Evolutionary conservation across 1,140 invertebrate genomes (phyloP), one percentile per base, ranked within the genome.

Genomic region (Solenopsis fugax): DNA sequence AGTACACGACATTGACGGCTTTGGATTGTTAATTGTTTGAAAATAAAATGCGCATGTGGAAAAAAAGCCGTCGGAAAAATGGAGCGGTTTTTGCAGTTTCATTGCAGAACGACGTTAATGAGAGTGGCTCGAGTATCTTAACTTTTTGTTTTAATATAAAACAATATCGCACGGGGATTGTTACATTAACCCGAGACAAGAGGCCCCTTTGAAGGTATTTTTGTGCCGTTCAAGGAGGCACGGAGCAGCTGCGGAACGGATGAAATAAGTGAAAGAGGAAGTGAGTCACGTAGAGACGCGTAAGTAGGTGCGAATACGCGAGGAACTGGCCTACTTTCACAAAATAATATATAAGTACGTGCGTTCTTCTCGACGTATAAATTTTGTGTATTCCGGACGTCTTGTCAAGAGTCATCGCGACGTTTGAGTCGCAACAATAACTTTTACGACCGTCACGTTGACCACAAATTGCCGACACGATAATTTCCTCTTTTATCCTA

Each of bases 291-390:
- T n/a, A 41, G 50, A 81, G 24, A 81, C 16, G 18, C 21, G 29
- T 37, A 72, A 21, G 37, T 24, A 72, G 52, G 18, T 29, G 10
- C 7, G 18, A 58, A 72, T 60, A 82, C 58, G 12, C 78, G 52
- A 21, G 16, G 16, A 64, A 67, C 10, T 0, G 78, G 72, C 52
- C 67, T 34, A 82, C 78, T 72, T 82, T 82, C 65, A 82, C 52
- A 56, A 82, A 71, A 45, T 45, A 41, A 81, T 37, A 24, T 18
- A 7, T 6, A 77, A 1, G 24, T 45, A 24, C 37, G 41, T 9
- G 4, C 9, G 29, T 16, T 72, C 24, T 45, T 48, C 21, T 45
- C 24, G 60, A 3, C 29, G 10, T n/a, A 45, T 37, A 65, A 48
- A 52, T 48, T 37, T 67, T 29, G n/a, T 16, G 21, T 41, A 41